These are phyloP conservation scores for Reticulitermes speratus DNA, from an alignment of 1,140 invertebrate genomes.

Conservation along the genomic window DNA sequence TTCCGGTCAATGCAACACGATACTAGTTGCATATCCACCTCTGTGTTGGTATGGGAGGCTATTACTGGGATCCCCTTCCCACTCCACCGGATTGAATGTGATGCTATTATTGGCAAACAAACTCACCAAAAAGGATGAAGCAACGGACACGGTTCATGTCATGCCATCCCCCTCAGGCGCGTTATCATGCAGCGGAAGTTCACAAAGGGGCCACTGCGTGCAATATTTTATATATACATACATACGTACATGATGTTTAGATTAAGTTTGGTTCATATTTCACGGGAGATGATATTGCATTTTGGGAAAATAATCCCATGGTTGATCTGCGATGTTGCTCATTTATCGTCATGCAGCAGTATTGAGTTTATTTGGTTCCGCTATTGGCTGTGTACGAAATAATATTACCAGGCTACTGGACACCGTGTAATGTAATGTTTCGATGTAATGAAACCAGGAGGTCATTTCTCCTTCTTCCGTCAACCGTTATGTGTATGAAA, in stretches of 20 bases:
- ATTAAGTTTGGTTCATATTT: constrained; percentile 17
- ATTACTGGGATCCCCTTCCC: background rate
- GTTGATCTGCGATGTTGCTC: background rate
- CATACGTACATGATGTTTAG: background rate
- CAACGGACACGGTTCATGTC: background rate
- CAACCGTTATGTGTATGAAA: background rate
- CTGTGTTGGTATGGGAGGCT: background rate
- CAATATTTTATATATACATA: background rate
- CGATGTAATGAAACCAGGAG: background rate
- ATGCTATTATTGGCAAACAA: constrained; percentile 3
- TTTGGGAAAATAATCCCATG: constrained; percentile 5
- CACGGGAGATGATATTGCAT: constrained; percentile 5
- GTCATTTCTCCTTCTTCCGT: background rate
- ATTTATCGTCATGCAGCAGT: background rate
- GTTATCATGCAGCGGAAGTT: background rate
- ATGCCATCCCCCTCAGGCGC: background rate
- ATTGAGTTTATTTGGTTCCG: background rate
- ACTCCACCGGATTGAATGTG: background rate
- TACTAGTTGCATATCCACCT: background rate
- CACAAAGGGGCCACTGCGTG: background rate
- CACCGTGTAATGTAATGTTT: background rate
- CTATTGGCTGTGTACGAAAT: constrained; percentile 15
- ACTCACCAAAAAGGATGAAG: background rate
- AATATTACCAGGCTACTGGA: constrained; percentile 11
- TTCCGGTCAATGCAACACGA: background rate